These are phyloP conservation scores for Pyrocephalus nanus DNA, from an alignment of 2,797 vertebrate species.

Conservation along the genomic window DNA sequence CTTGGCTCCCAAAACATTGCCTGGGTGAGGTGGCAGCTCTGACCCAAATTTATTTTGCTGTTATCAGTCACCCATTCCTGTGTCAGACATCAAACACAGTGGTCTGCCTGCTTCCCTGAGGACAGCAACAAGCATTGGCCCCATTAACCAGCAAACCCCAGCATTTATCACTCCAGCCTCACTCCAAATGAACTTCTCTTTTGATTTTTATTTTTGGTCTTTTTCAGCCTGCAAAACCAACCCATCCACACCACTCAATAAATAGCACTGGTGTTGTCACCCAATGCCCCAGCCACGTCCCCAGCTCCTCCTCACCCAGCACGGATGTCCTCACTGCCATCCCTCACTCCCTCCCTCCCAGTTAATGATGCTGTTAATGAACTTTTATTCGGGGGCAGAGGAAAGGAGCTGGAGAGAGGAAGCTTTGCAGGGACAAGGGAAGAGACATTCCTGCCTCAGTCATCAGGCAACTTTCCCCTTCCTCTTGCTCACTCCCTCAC, in stretches of 20 bases:
- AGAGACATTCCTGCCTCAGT: slow-evolving; percentile 24
- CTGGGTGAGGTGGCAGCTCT: neutral
- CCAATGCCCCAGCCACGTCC: neutral
- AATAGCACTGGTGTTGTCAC: neutral
- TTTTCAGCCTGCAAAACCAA: neutral
- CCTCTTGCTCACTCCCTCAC: neutral
- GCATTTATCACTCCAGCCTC: neutral
- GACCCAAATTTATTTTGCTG: neutral
- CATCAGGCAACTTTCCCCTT: slow-evolving; percentile 16
- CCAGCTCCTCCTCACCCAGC: neutral
- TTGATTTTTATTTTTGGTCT: too few species aligned
- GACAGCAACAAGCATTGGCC: accelerated
- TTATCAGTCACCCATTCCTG: neutral
- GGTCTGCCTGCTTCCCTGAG: neutral
- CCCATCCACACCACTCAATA: neutral
- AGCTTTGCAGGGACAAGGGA: slow-evolving; percentile 14
- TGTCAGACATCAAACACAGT: neutral
- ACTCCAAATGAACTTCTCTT: neutral
- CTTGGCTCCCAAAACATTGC: neutral
- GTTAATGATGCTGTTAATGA: neutral
- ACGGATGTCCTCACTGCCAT: neutral
- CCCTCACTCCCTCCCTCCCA: neutral
- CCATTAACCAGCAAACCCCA: neutral
- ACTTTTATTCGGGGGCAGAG: neutral
- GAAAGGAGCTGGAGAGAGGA: slow-evolving; percentile 1